Conservation (phyloP, 2,113 vertebrate species). For the Neogale vison region DNA sequence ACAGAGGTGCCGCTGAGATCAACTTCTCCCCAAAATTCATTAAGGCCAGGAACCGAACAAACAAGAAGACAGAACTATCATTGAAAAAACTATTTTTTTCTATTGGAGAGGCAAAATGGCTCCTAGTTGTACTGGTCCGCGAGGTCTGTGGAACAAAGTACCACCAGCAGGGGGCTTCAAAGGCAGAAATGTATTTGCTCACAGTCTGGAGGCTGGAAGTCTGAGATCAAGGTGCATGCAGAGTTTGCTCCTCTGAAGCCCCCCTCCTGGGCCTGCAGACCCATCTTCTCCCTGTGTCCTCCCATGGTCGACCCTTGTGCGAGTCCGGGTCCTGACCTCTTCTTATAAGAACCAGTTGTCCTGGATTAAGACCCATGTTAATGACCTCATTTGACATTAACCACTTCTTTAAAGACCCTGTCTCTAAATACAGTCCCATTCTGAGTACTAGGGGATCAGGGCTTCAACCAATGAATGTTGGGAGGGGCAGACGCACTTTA, state of each 20-base stretch:
- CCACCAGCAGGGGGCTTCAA: fast-evolving
- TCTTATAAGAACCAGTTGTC: not conserved
- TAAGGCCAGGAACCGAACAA: not conserved
- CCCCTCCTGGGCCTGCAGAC: not conserved
- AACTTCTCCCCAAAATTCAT: not conserved
- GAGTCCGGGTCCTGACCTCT: not conserved
- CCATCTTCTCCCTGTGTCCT: not conserved
- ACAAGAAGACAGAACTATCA: not conserved
- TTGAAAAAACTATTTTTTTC: not conserved
- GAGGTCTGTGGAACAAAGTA: fast-evolving
- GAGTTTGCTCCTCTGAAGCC: not conserved
- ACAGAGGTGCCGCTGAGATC: no score
- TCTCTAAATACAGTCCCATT: not conserved
- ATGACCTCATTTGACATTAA: not conserved
- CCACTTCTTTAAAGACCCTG: not conserved
- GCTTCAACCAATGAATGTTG: not conserved
- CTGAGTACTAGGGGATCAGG: not conserved
- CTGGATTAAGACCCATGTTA: not conserved
- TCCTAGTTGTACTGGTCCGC: not conserved
- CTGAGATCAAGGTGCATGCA: fast-evolving
- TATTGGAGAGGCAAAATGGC: not conserved
- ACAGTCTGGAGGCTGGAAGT: not conserved
- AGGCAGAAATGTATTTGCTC: fast-evolving
- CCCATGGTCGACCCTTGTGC: fast-evolving
- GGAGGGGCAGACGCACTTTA: no score